Evolutionary conservation across 2,797 vertebrate genomes (phyloP).

Genomic region (Lindbergichthys nudifrons): DNA sequence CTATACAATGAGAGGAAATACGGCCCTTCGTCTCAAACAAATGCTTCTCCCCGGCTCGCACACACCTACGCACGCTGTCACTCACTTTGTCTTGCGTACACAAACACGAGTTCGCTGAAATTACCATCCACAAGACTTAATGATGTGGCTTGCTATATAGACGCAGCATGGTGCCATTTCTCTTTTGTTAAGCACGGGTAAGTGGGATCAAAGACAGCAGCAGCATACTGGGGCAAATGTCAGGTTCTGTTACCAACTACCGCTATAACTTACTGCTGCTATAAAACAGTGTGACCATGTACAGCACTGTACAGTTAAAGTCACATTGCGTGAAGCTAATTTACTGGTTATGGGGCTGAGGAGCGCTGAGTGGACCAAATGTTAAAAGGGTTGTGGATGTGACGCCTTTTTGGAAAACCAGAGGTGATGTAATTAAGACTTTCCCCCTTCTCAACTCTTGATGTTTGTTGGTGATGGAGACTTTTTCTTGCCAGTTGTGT

Average conservation of each 20-base stretch:
- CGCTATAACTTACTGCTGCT: conserved; percentile 17
- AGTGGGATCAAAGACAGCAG: conserved; percentile 54
- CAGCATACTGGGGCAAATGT: conserved; percentile 47
- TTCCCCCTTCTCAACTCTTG: conserved; percentile 40
- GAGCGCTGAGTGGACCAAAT: conserved; percentile 9
- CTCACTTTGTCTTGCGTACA: conserved; percentile 40
- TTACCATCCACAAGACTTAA: conserved; percentile 58
- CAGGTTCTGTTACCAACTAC: conserved; percentile 43
- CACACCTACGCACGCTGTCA: conserved; percentile 60
- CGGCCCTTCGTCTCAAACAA: conserved; percentile 30
- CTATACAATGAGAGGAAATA: conserved; percentile 29
- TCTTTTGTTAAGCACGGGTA: conserved; percentile 55
- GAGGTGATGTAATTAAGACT: conserved; percentile 38
- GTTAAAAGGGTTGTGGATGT: conserved; percentile 23
- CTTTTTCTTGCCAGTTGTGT: conserved; percentile 59
- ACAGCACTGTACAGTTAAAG: conserved; percentile 1
- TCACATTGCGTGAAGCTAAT: conserved; percentile 6
- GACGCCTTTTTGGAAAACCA: conserved; percentile 47
- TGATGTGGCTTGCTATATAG: conserved; percentile 59
- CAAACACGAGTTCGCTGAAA: conserved; percentile 53
- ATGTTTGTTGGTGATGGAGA: conserved; percentile 49
- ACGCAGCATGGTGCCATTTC: conserved; percentile 45
- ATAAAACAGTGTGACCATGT: conserved; percentile 14
- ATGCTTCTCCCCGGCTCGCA: conserved; percentile 20
- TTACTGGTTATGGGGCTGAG: conserved; percentile 3